Evolutionary conservation across 37 sponge, comb jelly and placozoan genomes (phyloP).

Genomic region (Chondrilla cf. caribensis): DNA sequence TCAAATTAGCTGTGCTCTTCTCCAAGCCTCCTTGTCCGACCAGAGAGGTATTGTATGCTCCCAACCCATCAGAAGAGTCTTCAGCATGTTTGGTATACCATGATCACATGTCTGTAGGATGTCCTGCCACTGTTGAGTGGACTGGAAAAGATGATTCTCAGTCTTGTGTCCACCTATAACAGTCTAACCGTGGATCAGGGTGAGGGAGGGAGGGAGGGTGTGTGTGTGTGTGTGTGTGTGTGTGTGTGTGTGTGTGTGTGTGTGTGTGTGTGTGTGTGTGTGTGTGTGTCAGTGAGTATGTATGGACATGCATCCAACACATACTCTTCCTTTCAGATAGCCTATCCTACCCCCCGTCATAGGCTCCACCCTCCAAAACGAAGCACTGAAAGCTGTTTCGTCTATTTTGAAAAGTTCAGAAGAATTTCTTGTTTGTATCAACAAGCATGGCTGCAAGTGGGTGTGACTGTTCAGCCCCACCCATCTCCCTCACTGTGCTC

Average conservation of each 20-base stretch:
- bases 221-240: background rate
- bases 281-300: too few relatives aligned
- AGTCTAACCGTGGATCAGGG: background rate
- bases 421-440: background rate
- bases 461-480: background rate
- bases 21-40: conserved; percentile 26
- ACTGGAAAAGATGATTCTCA: conserved; percentile 1
- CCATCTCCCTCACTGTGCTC: background rate
- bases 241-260: too few relatives aligned
- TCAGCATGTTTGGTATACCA: background rate
- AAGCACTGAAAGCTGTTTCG: background rate
- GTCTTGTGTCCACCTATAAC: background rate
- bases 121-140: background rate
- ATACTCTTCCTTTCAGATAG: too few relatives aligned
- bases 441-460: conserved; percentile 3
- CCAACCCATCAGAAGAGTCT: background rate
- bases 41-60: background rate
- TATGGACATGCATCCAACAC: too few relatives aligned
- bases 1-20: conserved; percentile 58
- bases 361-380: background rate
- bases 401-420: background rate
- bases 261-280: too few relatives aligned
- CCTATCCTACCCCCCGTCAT: background rate
- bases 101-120: background rate
- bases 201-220: background rate